Conservation (phyloP, 2,797 vertebrate species). For the Paramormyrops hopkinsi region DNA sequence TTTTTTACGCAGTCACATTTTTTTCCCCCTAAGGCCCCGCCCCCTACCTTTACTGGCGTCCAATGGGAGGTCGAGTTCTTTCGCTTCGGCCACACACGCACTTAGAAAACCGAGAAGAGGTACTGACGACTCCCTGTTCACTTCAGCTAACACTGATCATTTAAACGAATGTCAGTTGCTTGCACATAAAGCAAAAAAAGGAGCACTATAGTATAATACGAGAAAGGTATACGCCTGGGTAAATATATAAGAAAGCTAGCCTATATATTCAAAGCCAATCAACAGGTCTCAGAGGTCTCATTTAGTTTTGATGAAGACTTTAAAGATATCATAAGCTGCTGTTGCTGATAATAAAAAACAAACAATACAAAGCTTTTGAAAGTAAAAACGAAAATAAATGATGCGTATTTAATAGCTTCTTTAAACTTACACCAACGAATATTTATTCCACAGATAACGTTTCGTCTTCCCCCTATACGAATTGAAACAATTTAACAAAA, state of each 20-base stretch:
- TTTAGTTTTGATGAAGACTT: neutral
- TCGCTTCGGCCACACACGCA: constrained; percentile 50
- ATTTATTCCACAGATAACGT: neutral
- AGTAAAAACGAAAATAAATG: neutral
- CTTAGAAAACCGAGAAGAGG: constrained; percentile 47
- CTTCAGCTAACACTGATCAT: constrained; percentile 42
- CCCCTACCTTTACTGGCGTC: constrained; percentile 50
- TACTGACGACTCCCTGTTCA: constrained; percentile 58
- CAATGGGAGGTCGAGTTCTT: constrained; percentile 67
- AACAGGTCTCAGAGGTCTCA: neutral
- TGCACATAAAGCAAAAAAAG: neutral
- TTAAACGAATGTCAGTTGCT: constrained; percentile 37
- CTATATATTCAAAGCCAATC: neutral
- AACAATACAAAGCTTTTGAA: neutral
- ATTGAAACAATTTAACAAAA: neutral
- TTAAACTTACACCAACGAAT: neutral
- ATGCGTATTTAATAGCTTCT: neutral
- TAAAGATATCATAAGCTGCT: neutral
- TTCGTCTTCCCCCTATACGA: neutral
- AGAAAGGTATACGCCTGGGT: neutral
- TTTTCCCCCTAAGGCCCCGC: constrained; percentile 68
- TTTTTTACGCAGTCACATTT: constrained; percentile 90
- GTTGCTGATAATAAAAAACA: neutral
- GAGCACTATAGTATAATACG: neutral
- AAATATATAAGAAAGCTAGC: neutral